These are phyloP conservation scores for Aspiorhynchus laticeps DNA, from an alignment of 2,113 vertebrate genomes.

Conservation along the genomic window DNA sequence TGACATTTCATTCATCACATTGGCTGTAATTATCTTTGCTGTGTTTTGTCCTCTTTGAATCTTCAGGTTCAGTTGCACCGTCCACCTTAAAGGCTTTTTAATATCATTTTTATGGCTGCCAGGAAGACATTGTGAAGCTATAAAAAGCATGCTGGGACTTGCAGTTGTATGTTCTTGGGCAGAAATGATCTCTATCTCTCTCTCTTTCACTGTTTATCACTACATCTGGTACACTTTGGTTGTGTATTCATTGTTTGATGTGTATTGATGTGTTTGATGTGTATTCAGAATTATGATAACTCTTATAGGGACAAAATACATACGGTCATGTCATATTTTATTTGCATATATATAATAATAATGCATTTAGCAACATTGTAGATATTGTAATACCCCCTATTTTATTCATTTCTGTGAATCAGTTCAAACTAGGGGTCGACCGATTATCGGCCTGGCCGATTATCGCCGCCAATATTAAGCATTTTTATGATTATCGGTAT, in stretches of 20 bases:
- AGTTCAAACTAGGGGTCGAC: background rate
- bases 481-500: too few relatives aligned
- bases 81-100: constrained; percentile 32
- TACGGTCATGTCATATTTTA: background rate
- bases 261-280: too few relatives aligned
- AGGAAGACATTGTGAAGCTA: constrained; percentile 25
- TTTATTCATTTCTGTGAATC: background rate
- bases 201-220: background rate
- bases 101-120: constrained; percentile 19
- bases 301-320: background rate
- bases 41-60: background rate
- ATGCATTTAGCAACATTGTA: too few relatives aligned
- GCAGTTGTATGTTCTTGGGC: background rate
- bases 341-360: background rate
- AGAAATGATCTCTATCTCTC: background rate
- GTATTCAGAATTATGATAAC: background rate
- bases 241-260: background rate
- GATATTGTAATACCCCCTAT: too few relatives aligned
- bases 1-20: constrained; percentile 37
- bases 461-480: too few relatives aligned
- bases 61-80: background rate
- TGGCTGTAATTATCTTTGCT: constrained; percentile 20
- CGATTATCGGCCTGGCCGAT: too few relatives aligned
- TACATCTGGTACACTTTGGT: background rate
- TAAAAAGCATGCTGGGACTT: constrained; percentile 6